Evolutionary conservation across 1,140 invertebrate genomes (phyloP), one percentile per base, ranked within the genome.

Genomic region (Drosophila biarmipes): DNA sequence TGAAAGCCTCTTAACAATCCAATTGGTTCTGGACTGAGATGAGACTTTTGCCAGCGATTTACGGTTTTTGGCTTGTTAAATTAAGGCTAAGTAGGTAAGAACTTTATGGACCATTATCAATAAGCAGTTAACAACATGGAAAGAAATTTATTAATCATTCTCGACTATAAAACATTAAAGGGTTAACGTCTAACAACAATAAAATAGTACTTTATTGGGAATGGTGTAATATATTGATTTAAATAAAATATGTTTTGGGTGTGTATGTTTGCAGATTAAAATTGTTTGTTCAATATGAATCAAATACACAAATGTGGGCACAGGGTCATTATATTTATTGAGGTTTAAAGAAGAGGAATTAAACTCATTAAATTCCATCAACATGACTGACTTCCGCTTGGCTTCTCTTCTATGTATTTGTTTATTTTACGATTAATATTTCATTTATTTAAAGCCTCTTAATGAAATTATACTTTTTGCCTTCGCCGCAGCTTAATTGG

Each of bases 1-100:
- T 31, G 38, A 54, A 54, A 45, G 45, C 38, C 48, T 46, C 34
- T 54, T 45, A 45, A 37, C 11, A 11, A 29, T 31, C 7, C 62
- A 55, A 66, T 66, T 68, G 35, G 15, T 46, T 45, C 24, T 37
- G 17, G 2, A 6, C 8, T 11, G 19, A 27, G 4, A 12, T 11
- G 27, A n/a, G 6, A 5, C 4, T 12, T 21, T 17, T 17, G 5
- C 27, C n/a, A n/a, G n/a, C n/a, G n/a, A 24, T 24, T 24, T 24
- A 4, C 24, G 24, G 24, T 24, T 24, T 24, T 5, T 24, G 24
- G 1, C 24, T 24, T 2, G 5, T 2, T 3, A 24, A 24, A 24
- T 24, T 24, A 24, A 24, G 24, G 1, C 2, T 21, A 21, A 21
- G 4, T 21, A 21, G 21, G 21, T 21, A 21, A 21, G 4, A 2